Conservation (phyloP, 2,113 vertebrate species). For the Petromus typicus region DNA sequence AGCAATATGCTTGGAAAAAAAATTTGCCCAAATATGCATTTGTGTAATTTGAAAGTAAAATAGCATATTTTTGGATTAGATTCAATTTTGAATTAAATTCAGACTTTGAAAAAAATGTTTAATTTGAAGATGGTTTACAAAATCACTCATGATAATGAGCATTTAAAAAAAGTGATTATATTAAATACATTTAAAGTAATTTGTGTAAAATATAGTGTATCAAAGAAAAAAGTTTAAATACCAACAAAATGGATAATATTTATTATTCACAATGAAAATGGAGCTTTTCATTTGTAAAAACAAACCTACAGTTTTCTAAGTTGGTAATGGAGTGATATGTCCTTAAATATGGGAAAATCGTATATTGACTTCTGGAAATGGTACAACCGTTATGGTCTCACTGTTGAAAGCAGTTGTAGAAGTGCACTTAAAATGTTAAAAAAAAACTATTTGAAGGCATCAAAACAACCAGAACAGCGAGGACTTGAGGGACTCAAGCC, state of each 20-base stretch:
- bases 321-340: not conserved
- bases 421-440: not conserved
- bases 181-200: not conserved
- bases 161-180: not conserved
- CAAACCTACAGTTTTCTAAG: not conserved
- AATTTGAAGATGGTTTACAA: slow-evolving; percentile 29
- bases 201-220: not conserved
- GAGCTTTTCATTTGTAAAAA: slow-evolving; percentile 28
- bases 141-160: not conserved
- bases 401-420: not conserved
- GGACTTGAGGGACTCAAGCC: not conserved
- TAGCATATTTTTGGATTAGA: not conserved
- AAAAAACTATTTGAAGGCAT: not conserved
- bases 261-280: slow-evolving; percentile 13
- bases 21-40: not conserved
- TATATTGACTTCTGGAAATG: not conserved
- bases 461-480: not conserved
- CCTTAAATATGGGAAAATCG: not conserved
- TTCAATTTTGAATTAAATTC: not conserved
- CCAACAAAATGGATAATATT: not conserved
- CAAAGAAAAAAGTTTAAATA: not conserved
- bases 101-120: not conserved
- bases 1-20: not conserved
- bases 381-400: not conserved
- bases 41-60: slow-evolving; percentile 13